Evolutionary conservation across 2,888 invertebrate genomes (phyloP).

Genomic region (Cordilura impudica): DNA sequence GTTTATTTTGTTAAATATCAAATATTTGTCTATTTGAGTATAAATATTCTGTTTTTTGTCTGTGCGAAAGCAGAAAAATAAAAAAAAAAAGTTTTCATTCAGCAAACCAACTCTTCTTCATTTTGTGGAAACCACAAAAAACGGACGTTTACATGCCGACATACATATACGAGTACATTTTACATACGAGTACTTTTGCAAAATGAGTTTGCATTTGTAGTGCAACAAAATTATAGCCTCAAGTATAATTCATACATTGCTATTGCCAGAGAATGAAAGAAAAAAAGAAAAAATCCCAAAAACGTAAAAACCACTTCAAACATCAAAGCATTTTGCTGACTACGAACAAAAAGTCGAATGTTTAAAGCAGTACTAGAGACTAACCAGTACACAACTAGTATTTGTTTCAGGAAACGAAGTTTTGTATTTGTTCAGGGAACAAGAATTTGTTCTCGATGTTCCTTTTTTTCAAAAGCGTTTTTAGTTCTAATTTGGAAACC

Average conservation of each 20-base stretch:
- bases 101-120: neutral
- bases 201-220: slow-evolving; percentile 6
- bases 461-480: too few species aligned
- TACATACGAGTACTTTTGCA: neutral
- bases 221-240: slow-evolving; percentile 48
- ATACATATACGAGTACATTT: neutral
- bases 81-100: neutral
- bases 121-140: slow-evolving; percentile 17
- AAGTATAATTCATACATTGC: slow-evolving; percentile 44
- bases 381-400: too few species aligned
- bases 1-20: neutral
- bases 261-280: neutral
- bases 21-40: slow-evolving; percentile 24
- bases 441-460: too few species aligned
- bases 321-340: slow-evolving; percentile 41
- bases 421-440: too few species aligned
- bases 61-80: too few species aligned
- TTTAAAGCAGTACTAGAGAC: neutral
- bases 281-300: slow-evolving; percentile 15
- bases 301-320: slow-evolving; percentile 42
- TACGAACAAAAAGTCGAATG: neutral
- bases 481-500: too few species aligned
- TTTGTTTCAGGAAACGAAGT: too few species aligned
- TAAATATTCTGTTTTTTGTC: neutral
- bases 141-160: neutral